Base-by-base conservation (phyloP, 2,113 vertebrate species). In the Electrona antarctica region DNA sequence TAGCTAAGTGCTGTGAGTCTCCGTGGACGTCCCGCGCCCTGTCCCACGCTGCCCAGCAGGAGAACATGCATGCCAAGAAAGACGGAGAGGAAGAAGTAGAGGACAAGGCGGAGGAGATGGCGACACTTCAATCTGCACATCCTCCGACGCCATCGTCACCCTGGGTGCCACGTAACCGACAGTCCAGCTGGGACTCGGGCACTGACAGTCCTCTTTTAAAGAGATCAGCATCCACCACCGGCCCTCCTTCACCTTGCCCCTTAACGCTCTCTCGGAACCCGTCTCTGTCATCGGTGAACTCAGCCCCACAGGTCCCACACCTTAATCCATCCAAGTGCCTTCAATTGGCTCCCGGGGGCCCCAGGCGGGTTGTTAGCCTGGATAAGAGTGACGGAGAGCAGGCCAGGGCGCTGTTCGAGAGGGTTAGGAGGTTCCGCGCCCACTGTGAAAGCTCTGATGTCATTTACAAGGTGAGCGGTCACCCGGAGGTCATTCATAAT, bases 21-120 rank as follows among this genome's bases (percentile, higher is more conserved):
- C 95, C 93, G 6, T 95, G 95, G 94, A 95, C 95, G 0, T 93
- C 93, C 51, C 94, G 92, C 52, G 92, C 93, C 0, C 84, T 95
- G 69, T 93, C 92, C 0, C 92, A 89, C 4, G 90, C 94, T 0
- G 93, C 90, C 8, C 88, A 71, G 64, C 89, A 93, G 77, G 90
- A 92, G 9, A 85, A 56, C 69, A 47, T 75, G 57, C 66, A 66
- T 21, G 15, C 9, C 5, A 57, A 55, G 21, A 64, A 58, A 7
- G 82, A 82, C 33, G 33, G 33, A 41, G 33, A 41, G 10, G 56
- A 64, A 12, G 67, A 73, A n/a, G 60, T 64, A n/a, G 47, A 49
- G 50, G 29, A 61, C 72, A 29, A 28, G 28, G 50, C 7, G 33
- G 69, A 33, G 14, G 64, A 66, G 60, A 76, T 60, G 60, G 51